These are phyloP conservation scores for Vidua chalybeata DNA, from an alignment of 2,113 vertebrate species.

Conservation along the genomic window DNA sequence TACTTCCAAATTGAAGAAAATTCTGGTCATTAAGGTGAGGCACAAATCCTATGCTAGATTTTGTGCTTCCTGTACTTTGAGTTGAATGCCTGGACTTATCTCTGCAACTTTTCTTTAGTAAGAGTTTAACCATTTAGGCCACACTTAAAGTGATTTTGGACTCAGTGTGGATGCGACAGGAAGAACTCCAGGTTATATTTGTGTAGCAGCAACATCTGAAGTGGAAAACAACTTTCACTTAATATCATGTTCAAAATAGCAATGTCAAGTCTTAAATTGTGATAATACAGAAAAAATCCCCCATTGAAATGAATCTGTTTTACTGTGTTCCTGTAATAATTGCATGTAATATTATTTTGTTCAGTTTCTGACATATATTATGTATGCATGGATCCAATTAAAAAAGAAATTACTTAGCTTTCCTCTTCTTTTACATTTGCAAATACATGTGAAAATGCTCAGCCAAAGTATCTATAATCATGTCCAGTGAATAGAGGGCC, in stretches of 20 bases:
- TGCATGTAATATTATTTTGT: neutral
- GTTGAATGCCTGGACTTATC: neutral
- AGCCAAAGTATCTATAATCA: neutral
- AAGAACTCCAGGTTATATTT: neutral
- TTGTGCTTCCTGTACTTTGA: neutral
- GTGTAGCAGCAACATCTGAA: neutral
- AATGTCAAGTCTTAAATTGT: neutral
- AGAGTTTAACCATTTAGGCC: neutral
- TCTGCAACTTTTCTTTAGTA: neutral
- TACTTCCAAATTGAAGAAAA: neutral
- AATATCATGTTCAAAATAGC: neutral
- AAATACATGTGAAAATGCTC: neutral
- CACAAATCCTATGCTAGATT: neutral
- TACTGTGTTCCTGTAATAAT: neutral
- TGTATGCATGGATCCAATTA: neutral
- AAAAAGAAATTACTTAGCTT: neutral
- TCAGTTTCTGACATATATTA: neutral
- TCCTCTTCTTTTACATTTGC: neutral
- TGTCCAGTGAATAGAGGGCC: neutral
- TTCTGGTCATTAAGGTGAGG: neutral
- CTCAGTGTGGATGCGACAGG: neutral
- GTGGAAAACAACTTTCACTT: neutral
- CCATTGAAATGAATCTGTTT: neutral
- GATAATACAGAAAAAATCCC: neutral
- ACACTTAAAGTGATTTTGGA: neutral